Percentiles rank a stretch among this genome's conserved stretches.
Conservation (phyloP, 2,113 vertebrate species). For the Neolamprologus tretocephalus region DNA sequence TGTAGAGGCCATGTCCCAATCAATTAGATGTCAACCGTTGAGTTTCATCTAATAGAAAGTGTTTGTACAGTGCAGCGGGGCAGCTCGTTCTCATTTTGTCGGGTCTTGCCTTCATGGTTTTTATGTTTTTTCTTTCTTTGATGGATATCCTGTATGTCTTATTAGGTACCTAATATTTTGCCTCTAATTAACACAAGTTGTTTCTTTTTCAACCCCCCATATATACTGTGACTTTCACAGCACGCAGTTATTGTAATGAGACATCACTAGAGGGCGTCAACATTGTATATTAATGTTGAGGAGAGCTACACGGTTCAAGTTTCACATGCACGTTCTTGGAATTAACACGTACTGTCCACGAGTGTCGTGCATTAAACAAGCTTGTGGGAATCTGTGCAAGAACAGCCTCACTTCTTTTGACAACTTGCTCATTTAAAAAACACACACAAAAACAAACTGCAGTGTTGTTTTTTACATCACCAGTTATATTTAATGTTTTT, state of each 20-base stretch:
- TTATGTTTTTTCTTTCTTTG: not conserved
- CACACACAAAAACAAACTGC: not conserved
- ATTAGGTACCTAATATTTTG: not conserved
- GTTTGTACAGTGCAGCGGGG: not conserved
- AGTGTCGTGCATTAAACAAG: not conserved
- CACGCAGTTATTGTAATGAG: constrained; percentile 4
- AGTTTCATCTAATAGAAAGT: constrained; percentile 13
- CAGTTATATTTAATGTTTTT: constrained; percentile 32
- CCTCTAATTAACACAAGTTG: not conserved
- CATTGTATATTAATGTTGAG: not conserved
- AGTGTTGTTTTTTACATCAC: not conserved
- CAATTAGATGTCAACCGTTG: not conserved
- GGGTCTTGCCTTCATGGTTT: not conserved
- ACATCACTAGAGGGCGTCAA: constrained; percentile 18
- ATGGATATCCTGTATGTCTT: not conserved
- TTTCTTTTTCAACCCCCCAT: not conserved
- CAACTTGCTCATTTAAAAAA: not conserved
- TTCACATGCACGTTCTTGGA: not conserved
- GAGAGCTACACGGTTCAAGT: not conserved
- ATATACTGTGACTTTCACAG: not conserved
- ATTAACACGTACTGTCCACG: not conserved
- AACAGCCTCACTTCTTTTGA: not conserved
- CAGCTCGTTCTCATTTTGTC: not conserved
- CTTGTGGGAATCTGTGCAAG: not conserved
- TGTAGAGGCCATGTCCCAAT: not conserved